Percentiles rank a stretch among this genome's conserved stretches.
phyloP scores from a whole-genome alignment of 2,113 vertebrate genomes.

The Trichechus manatus region DNA sequence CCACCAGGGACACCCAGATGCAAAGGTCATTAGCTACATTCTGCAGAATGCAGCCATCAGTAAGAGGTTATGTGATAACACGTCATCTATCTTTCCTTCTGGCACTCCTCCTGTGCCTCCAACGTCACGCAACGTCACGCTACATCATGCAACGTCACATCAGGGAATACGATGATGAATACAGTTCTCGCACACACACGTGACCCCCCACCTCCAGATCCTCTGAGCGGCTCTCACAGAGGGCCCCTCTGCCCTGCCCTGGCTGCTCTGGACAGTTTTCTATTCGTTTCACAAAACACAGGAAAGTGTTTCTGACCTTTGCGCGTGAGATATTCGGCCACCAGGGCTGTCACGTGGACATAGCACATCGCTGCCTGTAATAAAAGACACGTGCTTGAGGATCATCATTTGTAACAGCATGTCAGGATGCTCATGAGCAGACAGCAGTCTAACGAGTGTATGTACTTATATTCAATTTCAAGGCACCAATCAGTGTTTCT shows the following conservation, averaged over 20 bases:
- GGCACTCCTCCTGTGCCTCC: neutral
- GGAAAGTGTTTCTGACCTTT: constrained; percentile 90
- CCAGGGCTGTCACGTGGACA: constrained; percentile 95
- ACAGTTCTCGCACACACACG: neutral
- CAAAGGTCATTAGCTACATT: neutral
- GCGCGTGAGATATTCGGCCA: constrained; percentile 96
- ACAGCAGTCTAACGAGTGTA: neutral
- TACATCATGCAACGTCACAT: neutral
- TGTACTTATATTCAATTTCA: neutral
- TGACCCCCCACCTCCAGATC: neutral
- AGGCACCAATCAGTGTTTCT: neutral
- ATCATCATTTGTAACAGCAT: fast-evolving
- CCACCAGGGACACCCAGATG: neutral
- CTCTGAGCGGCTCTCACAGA: neutral
- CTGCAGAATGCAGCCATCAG: neutral
- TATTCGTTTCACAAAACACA: neutral
- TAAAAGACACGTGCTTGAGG: constrained; percentile 66
- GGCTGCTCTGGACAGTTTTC: neutral
- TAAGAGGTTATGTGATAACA: neutral
- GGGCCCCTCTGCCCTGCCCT: neutral
- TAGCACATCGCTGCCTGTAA: constrained; percentile 97
- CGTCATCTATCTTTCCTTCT: neutral
- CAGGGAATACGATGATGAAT: neutral
- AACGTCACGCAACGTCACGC: neutral
- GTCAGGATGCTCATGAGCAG: neutral